A percentile compares a stretch with the other conserved stretches of the same genome.
Conservation (phyloP, 2,797 vertebrate species). For the Hypotaenidia philippensis region DNA sequence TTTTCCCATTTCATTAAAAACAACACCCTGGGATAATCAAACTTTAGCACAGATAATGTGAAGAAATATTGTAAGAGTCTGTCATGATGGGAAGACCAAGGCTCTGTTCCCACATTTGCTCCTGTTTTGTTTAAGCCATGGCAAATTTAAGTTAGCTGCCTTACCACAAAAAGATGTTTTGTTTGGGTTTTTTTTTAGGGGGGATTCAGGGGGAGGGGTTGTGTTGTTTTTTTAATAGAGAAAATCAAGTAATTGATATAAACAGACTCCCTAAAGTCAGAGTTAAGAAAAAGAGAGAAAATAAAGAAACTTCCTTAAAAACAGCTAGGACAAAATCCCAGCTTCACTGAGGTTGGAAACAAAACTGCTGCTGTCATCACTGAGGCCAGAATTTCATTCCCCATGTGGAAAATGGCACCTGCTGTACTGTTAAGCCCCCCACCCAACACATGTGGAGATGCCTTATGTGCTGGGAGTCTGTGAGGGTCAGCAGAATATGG, state of each 20-base stretch:
- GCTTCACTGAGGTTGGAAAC: background rate
- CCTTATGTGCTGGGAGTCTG: background rate
- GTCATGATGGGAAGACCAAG: background rate
- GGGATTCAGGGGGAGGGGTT: no score
- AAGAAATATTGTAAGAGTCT: background rate
- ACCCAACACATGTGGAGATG: background rate
- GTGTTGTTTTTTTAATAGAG: no score
- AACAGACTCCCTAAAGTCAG: background rate
- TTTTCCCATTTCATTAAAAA: background rate
- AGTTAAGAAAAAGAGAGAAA: background rate
- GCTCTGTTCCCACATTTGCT: conserved; percentile 7
- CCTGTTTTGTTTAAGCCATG: background rate
- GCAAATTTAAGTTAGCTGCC: background rate
- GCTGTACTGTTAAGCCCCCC: background rate
- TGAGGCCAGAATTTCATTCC: background rate
- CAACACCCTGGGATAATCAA: background rate
- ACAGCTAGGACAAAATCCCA: background rate
- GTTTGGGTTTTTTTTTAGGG: background rate
- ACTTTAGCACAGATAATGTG: background rate
- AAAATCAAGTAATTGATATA: background rate
- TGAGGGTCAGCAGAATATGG: background rate
- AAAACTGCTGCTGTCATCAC: background rate
- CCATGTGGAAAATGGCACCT: background rate
- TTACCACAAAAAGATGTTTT: background rate
- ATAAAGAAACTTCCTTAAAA: background rate